Evolutionary conservation across 2,888 invertebrate genomes (phyloP), one percentile per base, ranked within the genome.

Genomic region (Petrolisthes cinctipes): DNA sequence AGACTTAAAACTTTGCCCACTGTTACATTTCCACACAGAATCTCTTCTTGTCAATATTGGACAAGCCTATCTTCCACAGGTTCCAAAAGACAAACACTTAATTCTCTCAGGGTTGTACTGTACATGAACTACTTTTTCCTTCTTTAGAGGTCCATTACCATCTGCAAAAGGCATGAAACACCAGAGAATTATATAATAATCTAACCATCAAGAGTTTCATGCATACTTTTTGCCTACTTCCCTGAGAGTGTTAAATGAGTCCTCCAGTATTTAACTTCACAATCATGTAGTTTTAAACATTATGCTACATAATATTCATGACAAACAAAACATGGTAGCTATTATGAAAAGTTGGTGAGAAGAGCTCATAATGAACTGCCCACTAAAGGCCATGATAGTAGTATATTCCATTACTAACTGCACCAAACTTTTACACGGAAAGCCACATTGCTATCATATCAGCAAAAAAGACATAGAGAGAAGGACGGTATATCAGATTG

Each of bases 401-500:
- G 57, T 56, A 56, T 56, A 56, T 5, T 84, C 37, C 83, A 75
- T 37, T 57, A 84, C 76, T 23, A 80, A 84, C 56, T 56, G 71
- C 53, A 84, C 56, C 79, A 85, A 80, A 73, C 66, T 57, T 85
- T 20, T 73, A 85, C 57, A 81, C 37, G n/a, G 68, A 73, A 85
- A 78, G 84, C 84, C 78, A 78, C 78, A 66, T 57, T 78, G 61
- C 20, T 85, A 79, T 68, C 53, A 56, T 68, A 73, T 51, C 20
- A 80, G 85, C 56, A 85, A 56, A 57, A 61, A 53, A 81, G 81
- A 81, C 80, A 81, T 56, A 73, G 73, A 81, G 80, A 71, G 78
- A 78, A 84, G 81, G 85, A 81, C 81, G 80, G 80, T 85, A 71
- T 85, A 56, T 73, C 79, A 54, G 85, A 85, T 85, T 85, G 85